These are phyloP conservation scores for Xestia ashworthii DNA, from an alignment of 2,888 invertebrate genomes.

Conservation along the genomic window DNA sequence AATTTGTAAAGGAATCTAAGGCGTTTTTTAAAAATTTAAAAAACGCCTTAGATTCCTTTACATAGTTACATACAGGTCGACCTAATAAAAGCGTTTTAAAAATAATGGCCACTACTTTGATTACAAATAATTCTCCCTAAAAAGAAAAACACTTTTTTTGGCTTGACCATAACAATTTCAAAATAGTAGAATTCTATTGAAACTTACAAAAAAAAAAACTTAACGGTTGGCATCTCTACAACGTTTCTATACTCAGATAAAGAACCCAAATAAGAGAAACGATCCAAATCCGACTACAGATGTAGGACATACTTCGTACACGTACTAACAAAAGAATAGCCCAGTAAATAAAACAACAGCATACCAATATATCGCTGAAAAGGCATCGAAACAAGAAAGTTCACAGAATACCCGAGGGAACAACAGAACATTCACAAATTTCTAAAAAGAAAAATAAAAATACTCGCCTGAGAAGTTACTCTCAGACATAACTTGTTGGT, in stretches of 20 bases:
- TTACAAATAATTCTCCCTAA: neutral
- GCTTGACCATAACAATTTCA: neutral
- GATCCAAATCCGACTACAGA: slow-evolving; percentile 47
- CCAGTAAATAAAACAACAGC: slow-evolving; percentile 76
- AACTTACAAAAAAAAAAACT: slow-evolving; percentile 1
- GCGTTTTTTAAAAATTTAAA: too few relatives aligned
- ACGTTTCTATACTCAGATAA: neutral
- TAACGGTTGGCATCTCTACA: neutral
- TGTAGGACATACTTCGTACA: slow-evolving; percentile 44
- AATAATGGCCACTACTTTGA: neutral
- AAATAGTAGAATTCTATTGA: neutral
- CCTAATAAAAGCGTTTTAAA: too few relatives aligned
- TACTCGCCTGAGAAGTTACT: slow-evolving; percentile 74
- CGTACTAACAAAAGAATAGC: slow-evolving; percentile 59
- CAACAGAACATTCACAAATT: slow-evolving; percentile 79
- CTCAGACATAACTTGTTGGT: slow-evolving; percentile 78
- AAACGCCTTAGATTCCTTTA: too few relatives aligned
- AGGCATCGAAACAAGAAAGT: slow-evolving; percentile 79
- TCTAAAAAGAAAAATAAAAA: slow-evolving; percentile 79
- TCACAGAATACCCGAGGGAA: slow-evolving; percentile 78
- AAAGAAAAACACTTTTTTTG: neutral
- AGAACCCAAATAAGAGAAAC: slow-evolving; percentile 42
- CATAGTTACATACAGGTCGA: too few relatives aligned
- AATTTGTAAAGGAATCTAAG: too few relatives aligned
- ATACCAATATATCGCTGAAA: slow-evolving; percentile 76